Evolutionary conservation across 2,113 vertebrate species (phyloP).

Genomic region (Cyprinodon variegatus): DNA sequence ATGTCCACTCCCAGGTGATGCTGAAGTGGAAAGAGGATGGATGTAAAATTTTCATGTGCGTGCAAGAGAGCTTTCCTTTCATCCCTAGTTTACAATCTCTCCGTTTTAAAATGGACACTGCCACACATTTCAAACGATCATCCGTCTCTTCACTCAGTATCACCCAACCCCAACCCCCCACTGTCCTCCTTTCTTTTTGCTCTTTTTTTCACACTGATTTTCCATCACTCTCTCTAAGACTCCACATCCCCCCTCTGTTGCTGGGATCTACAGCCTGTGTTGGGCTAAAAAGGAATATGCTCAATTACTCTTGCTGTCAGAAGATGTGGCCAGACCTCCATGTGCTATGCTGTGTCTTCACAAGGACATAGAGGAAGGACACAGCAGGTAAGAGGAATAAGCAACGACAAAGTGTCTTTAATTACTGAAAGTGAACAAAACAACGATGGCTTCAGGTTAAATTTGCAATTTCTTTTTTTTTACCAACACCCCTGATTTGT

Average conservation of each 20-base stretch:
- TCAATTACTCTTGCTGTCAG: slow-evolving; percentile 64
- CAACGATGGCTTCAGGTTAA: slow-evolving; percentile 7
- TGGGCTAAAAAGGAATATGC: slow-evolving; percentile 45
- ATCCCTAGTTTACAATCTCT: slow-evolving; percentile 16
- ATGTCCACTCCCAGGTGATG: slow-evolving; percentile 14
- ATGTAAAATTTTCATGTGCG: slow-evolving; percentile 50
- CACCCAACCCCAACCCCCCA: slow-evolving; percentile 1
- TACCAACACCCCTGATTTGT: neutral
- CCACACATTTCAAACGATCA: slow-evolving; percentile 23
- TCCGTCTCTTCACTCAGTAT: slow-evolving; percentile 29
- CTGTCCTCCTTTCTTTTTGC: slow-evolving; percentile 2
- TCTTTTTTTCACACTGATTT: slow-evolving; percentile 39
- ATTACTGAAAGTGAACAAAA: slow-evolving; percentile 29
- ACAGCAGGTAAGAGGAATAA: neutral
- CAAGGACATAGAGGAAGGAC: slow-evolving; percentile 9
- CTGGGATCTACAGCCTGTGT: neutral
- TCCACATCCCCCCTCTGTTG: slow-evolving; percentile 24
- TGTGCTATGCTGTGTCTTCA: slow-evolving; percentile 13
- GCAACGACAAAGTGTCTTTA: slow-evolving; percentile 1
- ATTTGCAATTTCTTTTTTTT: slow-evolving; percentile 2
- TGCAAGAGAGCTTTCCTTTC: slow-evolving; percentile 28
- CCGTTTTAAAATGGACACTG: slow-evolving; percentile 19
- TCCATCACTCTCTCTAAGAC: slow-evolving; percentile 23
- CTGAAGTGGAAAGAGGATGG: slow-evolving; percentile 28
- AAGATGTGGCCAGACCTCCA: slow-evolving; percentile 12